These are phyloP conservation scores for Drosophila leontia DNA, from an alignment of 1,140 invertebrate genomes.

Conservation along the genomic window DNA sequence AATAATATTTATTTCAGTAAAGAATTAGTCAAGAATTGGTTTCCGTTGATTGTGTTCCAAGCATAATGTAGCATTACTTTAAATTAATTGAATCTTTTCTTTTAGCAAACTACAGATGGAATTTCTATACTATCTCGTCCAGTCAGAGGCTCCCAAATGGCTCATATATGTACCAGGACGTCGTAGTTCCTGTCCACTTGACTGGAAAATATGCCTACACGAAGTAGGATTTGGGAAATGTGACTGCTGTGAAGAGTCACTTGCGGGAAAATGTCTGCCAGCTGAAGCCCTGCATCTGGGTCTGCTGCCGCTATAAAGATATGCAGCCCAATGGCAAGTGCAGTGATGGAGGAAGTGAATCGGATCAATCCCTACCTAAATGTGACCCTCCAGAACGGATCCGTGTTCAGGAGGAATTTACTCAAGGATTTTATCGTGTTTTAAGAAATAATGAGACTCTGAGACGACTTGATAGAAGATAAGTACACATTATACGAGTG, in stretches of 20 bases:
- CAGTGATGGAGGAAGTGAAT: neutral
- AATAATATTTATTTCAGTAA: neutral
- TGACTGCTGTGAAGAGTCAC: neutral
- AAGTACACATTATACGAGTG: neutral
- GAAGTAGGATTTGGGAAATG: neutral
- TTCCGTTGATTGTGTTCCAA: neutral
- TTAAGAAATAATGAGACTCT: neutral
- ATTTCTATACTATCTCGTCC: neutral
- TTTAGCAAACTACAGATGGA: neutral
- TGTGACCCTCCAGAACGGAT: neutral
- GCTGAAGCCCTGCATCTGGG: neutral
- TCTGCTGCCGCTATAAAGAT: neutral
- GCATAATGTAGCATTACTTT: slow-evolving; percentile 1
- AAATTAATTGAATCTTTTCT: neutral
- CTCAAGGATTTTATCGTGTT: neutral
- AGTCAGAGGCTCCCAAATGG: slow-evolving; percentile 6
- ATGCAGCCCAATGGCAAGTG: neutral
- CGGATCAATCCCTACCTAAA: neutral
- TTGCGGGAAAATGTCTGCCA: slow-evolving; percentile 6
- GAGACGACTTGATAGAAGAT: neutral
- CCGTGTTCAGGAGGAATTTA: neutral
- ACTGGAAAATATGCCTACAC: neutral
- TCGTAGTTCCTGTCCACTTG: neutral
- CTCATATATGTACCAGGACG: neutral
- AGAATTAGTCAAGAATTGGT: neutral